A percentile compares a stretch with the other conserved stretches of the same genome.
Evolutionary conservation across 2,113 vertebrate genomes (phyloP).

Genomic region (Cinclus cinclus): DNA sequence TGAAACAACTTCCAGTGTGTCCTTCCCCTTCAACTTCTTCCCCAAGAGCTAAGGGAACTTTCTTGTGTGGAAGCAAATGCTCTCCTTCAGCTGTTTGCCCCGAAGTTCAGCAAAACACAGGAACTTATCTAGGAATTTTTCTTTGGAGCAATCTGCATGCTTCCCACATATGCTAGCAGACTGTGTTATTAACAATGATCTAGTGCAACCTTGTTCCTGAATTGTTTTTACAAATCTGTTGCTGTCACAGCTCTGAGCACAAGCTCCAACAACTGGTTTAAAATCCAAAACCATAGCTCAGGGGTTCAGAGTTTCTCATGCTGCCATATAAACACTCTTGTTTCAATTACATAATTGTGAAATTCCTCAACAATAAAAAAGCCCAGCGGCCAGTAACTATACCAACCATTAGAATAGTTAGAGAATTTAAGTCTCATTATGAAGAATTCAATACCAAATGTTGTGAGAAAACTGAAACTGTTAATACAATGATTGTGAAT

Average conservation of each 20-base stretch:
- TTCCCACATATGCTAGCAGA: neutral
- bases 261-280: neutral
- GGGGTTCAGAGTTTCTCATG: neutral
- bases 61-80: fast-evolving
- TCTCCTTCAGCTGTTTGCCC: neutral
- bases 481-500: neutral
- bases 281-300: neutral
- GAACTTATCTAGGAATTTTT: neutral
- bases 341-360: neutral
- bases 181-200: neutral
- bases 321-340: neutral
- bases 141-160: neutral
- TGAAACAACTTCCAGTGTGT: neutral
- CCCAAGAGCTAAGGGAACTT: neutral
- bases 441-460: neutral
- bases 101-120: neutral
- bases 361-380: constrained; percentile 8
- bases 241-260: neutral
- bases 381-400: neutral
- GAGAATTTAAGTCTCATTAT: neutral
- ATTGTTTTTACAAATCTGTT: neutral
- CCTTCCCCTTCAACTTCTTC: neutral
- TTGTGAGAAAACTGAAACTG: neutral
- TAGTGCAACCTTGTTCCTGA: neutral
- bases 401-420: neutral